Conservation (phyloP, 2,113 vertebrate genomes). For the Pseudorasbora parva region DNA sequence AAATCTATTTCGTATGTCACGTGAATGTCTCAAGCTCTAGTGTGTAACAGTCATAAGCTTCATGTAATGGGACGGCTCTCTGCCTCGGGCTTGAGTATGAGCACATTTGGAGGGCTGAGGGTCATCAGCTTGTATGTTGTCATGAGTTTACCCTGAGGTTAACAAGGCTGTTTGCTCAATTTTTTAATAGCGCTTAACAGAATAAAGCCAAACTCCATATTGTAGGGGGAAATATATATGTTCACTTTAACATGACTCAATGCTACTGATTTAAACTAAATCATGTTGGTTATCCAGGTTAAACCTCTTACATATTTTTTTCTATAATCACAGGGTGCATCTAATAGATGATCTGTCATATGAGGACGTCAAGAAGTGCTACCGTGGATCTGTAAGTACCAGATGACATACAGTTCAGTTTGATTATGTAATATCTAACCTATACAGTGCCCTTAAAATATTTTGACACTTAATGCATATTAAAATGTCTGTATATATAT, state of each 20-base stretch:
- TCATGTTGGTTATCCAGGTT: background rate
- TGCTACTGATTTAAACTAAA: background rate
- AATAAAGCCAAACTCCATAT: background rate
- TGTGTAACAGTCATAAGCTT: background rate
- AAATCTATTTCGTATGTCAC: background rate
- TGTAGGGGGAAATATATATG: background rate
- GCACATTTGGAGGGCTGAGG: background rate
- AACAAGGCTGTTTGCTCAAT: background rate
- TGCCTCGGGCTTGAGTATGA: background rate
- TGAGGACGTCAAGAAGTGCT: slow-evolving; percentile 63
- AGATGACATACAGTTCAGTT: background rate
- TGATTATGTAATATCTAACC: background rate
- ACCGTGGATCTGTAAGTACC: slow-evolving; percentile 61
- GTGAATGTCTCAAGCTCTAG: background rate
- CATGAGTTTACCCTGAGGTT: background rate
- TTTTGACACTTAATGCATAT: background rate
- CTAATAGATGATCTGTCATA: slow-evolving; percentile 57
- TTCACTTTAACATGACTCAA: background rate
- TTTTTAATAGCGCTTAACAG: background rate
- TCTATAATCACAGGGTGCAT: slow-evolving; percentile 53
- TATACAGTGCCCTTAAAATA: background rate
- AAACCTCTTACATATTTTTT: background rate
- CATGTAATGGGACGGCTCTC: background rate
- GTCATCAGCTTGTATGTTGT: background rate
- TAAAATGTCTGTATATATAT: background rate